phyloP scores from a whole-genome alignment of 2,888 invertebrate species.

The Coleophora flavipennella region DNA sequence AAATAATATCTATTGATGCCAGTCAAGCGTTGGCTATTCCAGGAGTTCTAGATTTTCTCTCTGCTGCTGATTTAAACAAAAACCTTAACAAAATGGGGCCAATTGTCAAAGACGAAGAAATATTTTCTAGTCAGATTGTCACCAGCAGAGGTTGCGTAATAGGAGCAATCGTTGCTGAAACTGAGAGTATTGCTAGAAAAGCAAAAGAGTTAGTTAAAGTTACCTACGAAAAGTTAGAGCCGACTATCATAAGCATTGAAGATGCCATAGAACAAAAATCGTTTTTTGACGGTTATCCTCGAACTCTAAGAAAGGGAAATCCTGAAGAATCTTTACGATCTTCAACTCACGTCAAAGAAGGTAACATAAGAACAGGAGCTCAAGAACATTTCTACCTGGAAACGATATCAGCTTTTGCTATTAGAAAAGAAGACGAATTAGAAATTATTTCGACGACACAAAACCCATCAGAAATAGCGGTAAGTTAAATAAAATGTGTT shows the following conservation, averaged over 20 bases:
- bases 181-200: slow-evolving; percentile 82
- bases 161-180: slow-evolving; percentile 83
- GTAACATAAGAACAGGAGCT: slow-evolving; percentile 80
- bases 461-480: slow-evolving; percentile 81
- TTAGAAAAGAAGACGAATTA: slow-evolving; percentile 85
- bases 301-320: slow-evolving; percentile 75
- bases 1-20: slow-evolving; percentile 82
- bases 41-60: slow-evolving; percentile 85
- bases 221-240: slow-evolving; percentile 82
- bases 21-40: slow-evolving; percentile 78
- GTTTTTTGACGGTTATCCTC: slow-evolving; percentile 73
- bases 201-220: slow-evolving; percentile 85
- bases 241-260: slow-evolving; percentile 89
- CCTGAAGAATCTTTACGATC: slow-evolving; percentile 75
- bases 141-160: slow-evolving; percentile 85
- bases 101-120: slow-evolving; percentile 84
- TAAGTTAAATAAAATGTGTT: slow-evolving; percentile 31
- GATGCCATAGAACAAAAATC: slow-evolving; percentile 84
- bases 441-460: slow-evolving; percentile 88
- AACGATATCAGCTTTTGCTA: slow-evolving; percentile 77
- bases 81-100: slow-evolving; percentile 78
- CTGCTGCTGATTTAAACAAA: slow-evolving; percentile 80
- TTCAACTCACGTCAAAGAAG: slow-evolving; percentile 78
- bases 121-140: slow-evolving; percentile 83
- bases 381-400: slow-evolving; percentile 95